Conservation (phyloP, 2,888 invertebrate species). For the Dryadula phaetusa region DNA sequence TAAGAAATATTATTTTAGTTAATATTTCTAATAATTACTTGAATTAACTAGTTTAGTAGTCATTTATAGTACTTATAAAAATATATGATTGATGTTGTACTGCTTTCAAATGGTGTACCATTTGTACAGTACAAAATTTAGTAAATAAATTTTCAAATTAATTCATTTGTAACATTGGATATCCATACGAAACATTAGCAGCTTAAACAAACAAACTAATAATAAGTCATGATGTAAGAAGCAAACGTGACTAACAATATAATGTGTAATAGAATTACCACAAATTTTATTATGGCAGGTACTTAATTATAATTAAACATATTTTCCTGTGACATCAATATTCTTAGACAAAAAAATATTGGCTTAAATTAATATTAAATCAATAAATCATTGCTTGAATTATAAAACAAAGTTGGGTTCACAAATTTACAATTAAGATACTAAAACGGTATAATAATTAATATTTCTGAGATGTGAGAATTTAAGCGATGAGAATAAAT, state of each 20-base stretch:
- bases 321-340: neutral
- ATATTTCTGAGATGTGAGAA: slow-evolving; percentile 3
- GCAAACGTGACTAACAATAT: slow-evolving; percentile 42
- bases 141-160: neutral
- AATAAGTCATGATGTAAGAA: slow-evolving; percentile 45
- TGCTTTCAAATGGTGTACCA: too few relatives aligned
- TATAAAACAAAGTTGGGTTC: too few relatives aligned
- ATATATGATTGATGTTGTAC: too few relatives aligned
- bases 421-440: neutral
- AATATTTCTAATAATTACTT: neutral
- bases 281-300: slow-evolving; percentile 23
- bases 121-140: neutral
- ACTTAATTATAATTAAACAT: slow-evolving; percentile 1
- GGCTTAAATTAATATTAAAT: neutral
- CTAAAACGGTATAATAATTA: neutral
- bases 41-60: too few relatives aligned
- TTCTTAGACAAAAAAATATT: neutral
- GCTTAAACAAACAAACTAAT: slow-evolving; percentile 35
- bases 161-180: neutral
- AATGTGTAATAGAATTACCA: slow-evolving; percentile 36
- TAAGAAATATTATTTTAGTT: neutral
- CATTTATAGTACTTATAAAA: too few relatives aligned
- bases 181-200: slow-evolving; percentile 9
- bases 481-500: neutral
- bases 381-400: neutral